Conservation (phyloP, 2,113 vertebrate genomes). For the Cyprinodon variegatus region DNA sequence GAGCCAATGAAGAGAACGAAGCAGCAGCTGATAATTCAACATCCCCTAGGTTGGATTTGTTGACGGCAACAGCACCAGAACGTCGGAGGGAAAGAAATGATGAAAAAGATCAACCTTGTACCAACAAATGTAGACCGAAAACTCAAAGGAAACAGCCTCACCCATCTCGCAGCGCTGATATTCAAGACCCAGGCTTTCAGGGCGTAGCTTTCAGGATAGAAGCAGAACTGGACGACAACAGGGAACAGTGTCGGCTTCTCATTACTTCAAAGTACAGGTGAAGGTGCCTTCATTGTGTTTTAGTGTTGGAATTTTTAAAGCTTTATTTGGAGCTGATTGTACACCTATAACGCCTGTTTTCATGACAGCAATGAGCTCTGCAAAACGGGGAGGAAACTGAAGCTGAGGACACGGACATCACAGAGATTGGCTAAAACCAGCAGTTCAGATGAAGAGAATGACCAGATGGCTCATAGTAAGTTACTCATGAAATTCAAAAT, state of each 20-base stretch:
- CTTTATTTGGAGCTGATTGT: neutral
- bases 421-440: conserved; percentile 68
- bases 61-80: conserved; percentile 18
- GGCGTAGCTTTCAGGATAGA: conserved; percentile 86
- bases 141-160: conserved; percentile 82
- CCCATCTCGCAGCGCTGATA: conserved; percentile 78
- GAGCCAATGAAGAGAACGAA: neutral
- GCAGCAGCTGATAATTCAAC: neutral
- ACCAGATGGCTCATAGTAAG: conserved; percentile 66
- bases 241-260: conserved; percentile 78
- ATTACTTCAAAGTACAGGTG: conserved; percentile 86
- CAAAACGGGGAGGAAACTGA: conserved; percentile 58
- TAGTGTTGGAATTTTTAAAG: neutral
- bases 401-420: conserved; percentile 44
- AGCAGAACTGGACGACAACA: conserved; percentile 65
- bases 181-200: conserved; percentile 80
- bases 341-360: neutral
- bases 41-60: conserved; percentile 1
- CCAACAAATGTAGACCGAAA: conserved; percentile 33
- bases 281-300: neutral
- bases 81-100: conserved; percentile 1
- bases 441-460: conserved; percentile 79
- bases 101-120: neutral
- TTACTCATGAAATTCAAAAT: neutral
- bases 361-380: conserved; percentile 59